Base-by-base conservation (phyloP, 2,113 vertebrate genomes). In the Tachysurus vachellii region DNA sequence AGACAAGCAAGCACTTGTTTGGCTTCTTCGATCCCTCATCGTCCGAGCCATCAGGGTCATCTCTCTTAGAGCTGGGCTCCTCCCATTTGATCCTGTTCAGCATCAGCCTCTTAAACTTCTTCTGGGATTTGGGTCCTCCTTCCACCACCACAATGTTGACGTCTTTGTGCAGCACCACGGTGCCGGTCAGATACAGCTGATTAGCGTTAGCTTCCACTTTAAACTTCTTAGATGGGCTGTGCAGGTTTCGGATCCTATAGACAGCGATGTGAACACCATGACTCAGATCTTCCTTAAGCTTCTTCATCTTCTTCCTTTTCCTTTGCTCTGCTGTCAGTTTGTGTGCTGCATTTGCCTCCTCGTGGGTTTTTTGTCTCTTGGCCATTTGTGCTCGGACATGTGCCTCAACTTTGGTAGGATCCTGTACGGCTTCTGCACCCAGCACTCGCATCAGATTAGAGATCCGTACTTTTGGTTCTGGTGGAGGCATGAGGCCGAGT, bases 141-240 rank as follows among this genome's bases (percentile, higher is more conserved):
- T 99, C 98, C 83, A 99, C 98, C 86, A 99, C 98, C 62, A 99
- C 97, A 76, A 99, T 96, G 88, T 99, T 99, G 92, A 99, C 96
- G 5, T 99, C 98, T 96, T 94, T 97, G 95, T 99, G 98, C 87
- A 99, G 92, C n/a, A 99, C 97, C 80, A 99, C 98, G 0, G 98
- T 97, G 2, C 98, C 98, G 0, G 97, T 97, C 87, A 99, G 94
- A 93, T 99, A 99, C 90, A 99, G 94, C 93, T 99, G 97, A 83
- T 96, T 96, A 2, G 98, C 98, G 4, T 99, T 99, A 0, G 98
- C 97, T 91, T 99, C 98, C 31, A 99, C 97, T 93, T 99, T 99
- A 94, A 99, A 99, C 93, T 99, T 99, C 95, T 99, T 99, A n/a
- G 98, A 96, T 71, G 97, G 97, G 92, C 98, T 99, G 82, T 97